Evolutionary conservation across 2,888 invertebrate genomes (phyloP), one percentile per base, ranked within the genome.

Genomic region (Dicycla oo): DNA sequence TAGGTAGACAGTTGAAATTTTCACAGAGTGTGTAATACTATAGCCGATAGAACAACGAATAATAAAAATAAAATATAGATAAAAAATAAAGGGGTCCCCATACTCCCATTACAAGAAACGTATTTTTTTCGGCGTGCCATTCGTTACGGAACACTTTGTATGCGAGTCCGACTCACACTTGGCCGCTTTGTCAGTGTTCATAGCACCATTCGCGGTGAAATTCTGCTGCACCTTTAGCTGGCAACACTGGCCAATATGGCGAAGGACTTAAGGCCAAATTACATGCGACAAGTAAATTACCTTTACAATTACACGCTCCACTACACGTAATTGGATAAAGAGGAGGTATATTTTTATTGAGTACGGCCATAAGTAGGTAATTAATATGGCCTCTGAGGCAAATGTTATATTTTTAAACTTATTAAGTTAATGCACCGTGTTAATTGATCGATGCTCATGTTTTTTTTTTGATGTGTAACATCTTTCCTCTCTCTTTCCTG

Each of bases 261-360:
- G 45, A 20, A 68, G 54, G 40, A 51, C 49, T 75, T 73, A 75
- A 66, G 65, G 79, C 58, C 23, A 72, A 74, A 75, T 73, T 82
- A 89, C 91, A 91, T 85, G 91, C 91, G 89, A 91, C 90, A 87
- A 78, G 85, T 82, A 89, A 91, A 91, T 91, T 90, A 89, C 87
- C 71, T 73, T 60, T 66, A 86, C 88, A 89, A 88, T 90, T 90
- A 89, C 81, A 86, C 80, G 82, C 56, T 85, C 75, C 77, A 87
- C 83, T 82, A 81, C 81, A 80, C 74, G 76, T 88, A 90, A 89
- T 88, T 89, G 90, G 88, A 81, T 89, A 90, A 88, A 86, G 84
- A 90, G 88, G 77, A 78, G 65, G 73, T 78, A 73, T 76, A 80
- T 81, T 75, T 76, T 76, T 80, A 73, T 60, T 51, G 51, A n/a